These are phyloP conservation scores for Pedetes capensis DNA, from an alignment of 2,113 vertebrate species.

Conservation along the genomic window DNA sequence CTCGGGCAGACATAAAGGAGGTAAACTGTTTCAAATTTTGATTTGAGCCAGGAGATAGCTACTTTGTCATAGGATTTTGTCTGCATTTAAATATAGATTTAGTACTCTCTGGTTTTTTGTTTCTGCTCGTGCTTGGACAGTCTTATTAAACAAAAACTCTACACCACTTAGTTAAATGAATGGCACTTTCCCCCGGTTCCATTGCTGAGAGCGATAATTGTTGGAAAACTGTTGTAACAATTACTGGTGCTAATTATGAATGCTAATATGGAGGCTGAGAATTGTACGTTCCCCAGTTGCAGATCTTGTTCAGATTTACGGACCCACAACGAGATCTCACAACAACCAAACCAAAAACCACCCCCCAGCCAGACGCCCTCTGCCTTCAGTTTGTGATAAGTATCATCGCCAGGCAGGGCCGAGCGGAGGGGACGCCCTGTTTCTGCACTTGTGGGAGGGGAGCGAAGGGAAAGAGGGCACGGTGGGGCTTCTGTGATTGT, in stretches of 20 bases:
- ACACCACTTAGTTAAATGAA: conserved; percentile 61
- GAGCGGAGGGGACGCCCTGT: too few species aligned
- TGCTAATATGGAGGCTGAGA: conserved; percentile 15
- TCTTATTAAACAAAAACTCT: conserved; percentile 43
- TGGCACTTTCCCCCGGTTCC: conserved; percentile 38
- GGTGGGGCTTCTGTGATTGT: conserved; percentile 58
- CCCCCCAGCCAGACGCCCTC: conserved; percentile 19
- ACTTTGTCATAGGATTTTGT: conserved; percentile 69
- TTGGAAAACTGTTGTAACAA: conserved; percentile 50
- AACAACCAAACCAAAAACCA: conserved; percentile 48
- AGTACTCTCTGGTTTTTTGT: conserved; percentile 52
- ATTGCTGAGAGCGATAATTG: conserved; percentile 44
- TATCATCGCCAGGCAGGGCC: too few species aligned
- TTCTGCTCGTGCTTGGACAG: conserved; percentile 75
- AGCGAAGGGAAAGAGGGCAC: too few species aligned
- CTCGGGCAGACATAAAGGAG: conserved; percentile 80
- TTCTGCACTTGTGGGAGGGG: too few species aligned
- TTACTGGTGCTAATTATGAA: conserved; percentile 65
- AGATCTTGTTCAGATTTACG: conserved; percentile 42
- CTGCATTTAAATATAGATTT: conserved; percentile 75
- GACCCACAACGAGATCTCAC: not conserved
- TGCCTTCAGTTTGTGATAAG: too few species aligned
- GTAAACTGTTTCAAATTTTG: conserved; percentile 81
- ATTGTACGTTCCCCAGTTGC: not conserved
- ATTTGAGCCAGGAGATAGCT: conserved; percentile 71